phyloP scores from a whole-genome alignment of 2,888 invertebrate genomes.

The Lymantria dispar region DNA sequence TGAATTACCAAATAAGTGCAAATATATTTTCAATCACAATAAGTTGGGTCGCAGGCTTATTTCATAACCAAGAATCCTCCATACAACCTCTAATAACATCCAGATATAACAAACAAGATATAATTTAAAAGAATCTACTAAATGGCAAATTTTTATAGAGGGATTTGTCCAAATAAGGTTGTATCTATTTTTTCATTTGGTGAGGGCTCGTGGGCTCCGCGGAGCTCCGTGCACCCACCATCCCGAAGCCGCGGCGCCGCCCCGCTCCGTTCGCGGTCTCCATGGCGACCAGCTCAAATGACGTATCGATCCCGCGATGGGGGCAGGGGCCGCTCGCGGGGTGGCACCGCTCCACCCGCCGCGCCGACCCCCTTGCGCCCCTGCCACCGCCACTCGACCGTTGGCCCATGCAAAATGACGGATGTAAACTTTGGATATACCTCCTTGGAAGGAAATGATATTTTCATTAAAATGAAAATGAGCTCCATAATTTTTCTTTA shows the following conservation, averaged over 20 bases:
- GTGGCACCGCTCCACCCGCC: slow-evolving; percentile 77
- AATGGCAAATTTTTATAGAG: slow-evolving; percentile 60
- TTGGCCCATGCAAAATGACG: slow-evolving; percentile 83
- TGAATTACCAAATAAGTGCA: not conserved
- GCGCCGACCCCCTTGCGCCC: slow-evolving; percentile 66
- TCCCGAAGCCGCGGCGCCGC: slow-evolving; percentile 75
- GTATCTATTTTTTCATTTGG: slow-evolving; percentile 72
- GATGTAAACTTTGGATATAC: slow-evolving; percentile 80
- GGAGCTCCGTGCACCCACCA: slow-evolving; percentile 68
- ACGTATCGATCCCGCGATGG: slow-evolving; percentile 81
- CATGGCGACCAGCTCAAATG: slow-evolving; percentile 83
- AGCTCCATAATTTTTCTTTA: slow-evolving; percentile 58
- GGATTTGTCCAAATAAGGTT: slow-evolving; percentile 69
- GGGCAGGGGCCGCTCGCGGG: slow-evolving; percentile 62
- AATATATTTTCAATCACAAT: not conserved
- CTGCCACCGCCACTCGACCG: slow-evolving; percentile 75
- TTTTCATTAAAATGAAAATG: slow-evolving; percentile 80
- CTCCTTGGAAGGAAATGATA: slow-evolving; percentile 78
- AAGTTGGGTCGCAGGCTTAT: not conserved
- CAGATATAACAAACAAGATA: slow-evolving; percentile 34
- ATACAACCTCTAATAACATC: slow-evolving; percentile 14
- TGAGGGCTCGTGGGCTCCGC: slow-evolving; percentile 57
- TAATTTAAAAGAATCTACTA: slow-evolving; percentile 40
- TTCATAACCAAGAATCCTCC: not conserved
- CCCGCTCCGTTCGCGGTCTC: slow-evolving; percentile 81